These are phyloP conservation scores for Steinernema khuongi DNA, from an alignment of 1,140 invertebrate genomes.

Conservation along the genomic window DNA sequence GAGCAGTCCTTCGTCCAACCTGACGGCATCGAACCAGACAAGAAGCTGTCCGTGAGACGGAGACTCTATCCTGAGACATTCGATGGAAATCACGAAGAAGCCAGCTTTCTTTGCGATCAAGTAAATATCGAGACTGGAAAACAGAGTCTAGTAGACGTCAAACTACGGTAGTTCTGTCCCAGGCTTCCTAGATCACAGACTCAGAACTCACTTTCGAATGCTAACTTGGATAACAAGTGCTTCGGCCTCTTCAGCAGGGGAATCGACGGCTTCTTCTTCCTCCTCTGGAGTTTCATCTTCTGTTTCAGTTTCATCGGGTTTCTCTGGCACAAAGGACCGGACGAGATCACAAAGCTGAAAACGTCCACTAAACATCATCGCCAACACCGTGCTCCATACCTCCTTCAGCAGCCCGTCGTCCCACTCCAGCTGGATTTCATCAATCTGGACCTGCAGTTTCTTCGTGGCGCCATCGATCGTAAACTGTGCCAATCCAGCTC, in stretches of 20 bases:
- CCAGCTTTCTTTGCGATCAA: slow-evolving; percentile 38
- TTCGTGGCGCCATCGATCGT: not conserved
- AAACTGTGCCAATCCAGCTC: slow-evolving; percentile 36
- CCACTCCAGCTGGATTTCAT: slow-evolving; percentile 48
- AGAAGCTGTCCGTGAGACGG: not conserved
- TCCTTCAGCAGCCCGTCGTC: slow-evolving; percentile 33
- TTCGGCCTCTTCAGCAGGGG: not conserved
- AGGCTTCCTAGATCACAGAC: slow-evolving; percentile 12
- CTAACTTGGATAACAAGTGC: not conserved
- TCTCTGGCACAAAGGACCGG: not conserved
- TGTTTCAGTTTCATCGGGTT: not conserved
- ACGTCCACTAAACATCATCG: not conserved
- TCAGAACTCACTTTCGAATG: not conserved
- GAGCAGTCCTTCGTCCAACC: not conserved
- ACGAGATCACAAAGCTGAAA: not conserved
- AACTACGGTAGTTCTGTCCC: slow-evolving; percentile 18
- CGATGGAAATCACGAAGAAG: slow-evolving; percentile 31
- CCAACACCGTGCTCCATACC: not conserved
- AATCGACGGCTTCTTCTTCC: slow-evolving; percentile 18
- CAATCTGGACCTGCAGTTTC: slow-evolving; percentile 33
- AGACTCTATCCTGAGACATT: slow-evolving; percentile 23
- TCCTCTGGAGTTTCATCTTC: not conserved
- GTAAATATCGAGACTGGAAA: slow-evolving; percentile 33
- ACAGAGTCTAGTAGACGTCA: slow-evolving; percentile 27
- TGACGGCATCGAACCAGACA: not conserved